Evolutionary conservation across 2,797 vertebrate species (phyloP).

Genomic region (Epinephelus awoara): DNA sequence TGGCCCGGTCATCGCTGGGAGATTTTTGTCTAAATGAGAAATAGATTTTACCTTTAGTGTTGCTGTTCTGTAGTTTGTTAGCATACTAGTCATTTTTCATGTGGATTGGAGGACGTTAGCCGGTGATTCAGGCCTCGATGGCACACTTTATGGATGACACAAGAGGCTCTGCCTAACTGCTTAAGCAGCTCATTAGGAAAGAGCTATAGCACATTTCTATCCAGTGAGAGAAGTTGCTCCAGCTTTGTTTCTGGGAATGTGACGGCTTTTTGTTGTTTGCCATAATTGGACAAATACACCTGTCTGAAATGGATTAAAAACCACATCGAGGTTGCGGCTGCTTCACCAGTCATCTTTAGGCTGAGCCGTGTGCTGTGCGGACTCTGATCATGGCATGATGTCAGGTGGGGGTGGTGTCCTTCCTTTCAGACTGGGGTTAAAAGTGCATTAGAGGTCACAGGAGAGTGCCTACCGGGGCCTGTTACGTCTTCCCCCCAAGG

Average conservation of each 20-base stretch:
- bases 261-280: constrained; percentile 1
- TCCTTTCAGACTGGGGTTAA: constrained; percentile 69
- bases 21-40: constrained; percentile 62
- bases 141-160: constrained; percentile 60
- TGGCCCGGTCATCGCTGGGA: constrained; percentile 34
- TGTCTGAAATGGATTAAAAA: constrained; percentile 22
- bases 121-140: constrained; percentile 45
- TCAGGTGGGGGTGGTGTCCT: constrained; percentile 40
- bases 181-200: constrained; percentile 69
- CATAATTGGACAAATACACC: constrained; percentile 44
- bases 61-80: constrained; percentile 51
- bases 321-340: neutral
- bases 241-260: constrained; percentile 17
- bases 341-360: neutral
- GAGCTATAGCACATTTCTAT: constrained; percentile 39
- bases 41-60: constrained; percentile 58
- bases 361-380: constrained; percentile 9
- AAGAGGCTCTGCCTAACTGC: constrained; percentile 54
- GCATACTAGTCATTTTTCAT: constrained; percentile 56
- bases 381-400: constrained; percentile 7
- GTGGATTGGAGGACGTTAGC: constrained; percentile 46
- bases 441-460: constrained; percentile 79
- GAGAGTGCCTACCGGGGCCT: constrained; percentile 54
- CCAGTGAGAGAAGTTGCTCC: constrained; percentile 3
- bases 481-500: constrained; percentile 49